Base-by-base conservation (phyloP, 2,113 vertebrate genomes). In the Dendropsophus ebraccatus region DNA sequence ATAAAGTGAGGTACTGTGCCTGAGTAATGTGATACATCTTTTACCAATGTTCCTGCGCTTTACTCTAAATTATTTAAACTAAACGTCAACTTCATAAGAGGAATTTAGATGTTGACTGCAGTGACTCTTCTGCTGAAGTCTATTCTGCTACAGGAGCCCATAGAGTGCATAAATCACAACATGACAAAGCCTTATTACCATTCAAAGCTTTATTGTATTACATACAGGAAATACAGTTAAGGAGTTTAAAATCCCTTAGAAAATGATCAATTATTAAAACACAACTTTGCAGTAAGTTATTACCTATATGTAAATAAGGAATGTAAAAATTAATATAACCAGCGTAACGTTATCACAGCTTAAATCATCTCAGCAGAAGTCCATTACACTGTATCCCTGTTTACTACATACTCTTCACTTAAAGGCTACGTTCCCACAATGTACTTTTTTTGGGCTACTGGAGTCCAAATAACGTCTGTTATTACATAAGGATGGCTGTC, bases 201-300 rank as follows among this genome's bases (percentile, higher is more conserved):
- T 60, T 21, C 23, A 62, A 41, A 62, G 56, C 37, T 80, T 80
- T 80, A 80, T 80, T 80, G 56, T 60, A 45, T 28, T 45, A 80
- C 32, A 62, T 80, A 45, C 32, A 60, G 21, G 41, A 60, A 37
- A 79, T 58, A 62, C 21, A 60, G 41, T 1, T 10, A 13, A 80
- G 32, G n/a, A 76, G 56, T 9, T 41, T n/a, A 80, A 25, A 80
- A n/a, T n/a, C 32, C 35, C 23, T 70, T 70, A 60, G 23, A 5
- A 79, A 37, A 60, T 41, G 3, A 60, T 52, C 30, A 78, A 32
- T 74, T n/a, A 54, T 79, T 60, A 62, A 80, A 60, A 79, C 35
- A 25, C 21, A 58, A 37, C 25, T n/a, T 30, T 77, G 14, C 16
- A 21, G 19, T 37, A 56, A 30, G 56, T 8, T 21, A 10, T 78